Base-by-base conservation (phyloP, 2,797 vertebrate genomes). In the Aphelocoma californica region DNA sequence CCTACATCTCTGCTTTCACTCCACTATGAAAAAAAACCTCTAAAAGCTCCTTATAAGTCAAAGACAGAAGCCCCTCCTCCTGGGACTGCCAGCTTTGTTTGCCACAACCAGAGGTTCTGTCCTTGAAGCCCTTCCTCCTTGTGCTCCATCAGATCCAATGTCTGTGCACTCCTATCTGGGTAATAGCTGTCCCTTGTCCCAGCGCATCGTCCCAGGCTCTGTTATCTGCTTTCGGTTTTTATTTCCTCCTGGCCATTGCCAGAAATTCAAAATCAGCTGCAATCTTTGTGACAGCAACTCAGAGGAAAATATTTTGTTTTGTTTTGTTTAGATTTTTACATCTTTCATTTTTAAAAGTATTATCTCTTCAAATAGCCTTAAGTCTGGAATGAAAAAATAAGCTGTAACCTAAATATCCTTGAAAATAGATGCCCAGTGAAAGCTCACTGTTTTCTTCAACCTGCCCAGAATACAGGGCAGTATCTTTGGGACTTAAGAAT, bases 121-220 rank as follows among this genome's bases (percentile, higher is more conserved):
- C 26, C 42, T 14, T 31, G 61, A 74, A 81, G 40, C 20, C 61
- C 18, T 47, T 82, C 15, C 36, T 25, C 34, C 28, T 12, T 29
- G 31, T n/a, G n/a, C 13, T 61, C 19, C 50, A 24, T 5, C 26
- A 24, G 42, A n/a, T 16, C 25, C 25, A 16, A 4, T 4, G 4
- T 19, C 42, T 71, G 29, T 18, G 20, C 38, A 6, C 14, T 75
- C 67, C 36, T 1, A 1, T 21, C 26, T 16, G 7, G 10, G 60
- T 14, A 57, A 73, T 1, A 61, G 10, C 12, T 24, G 14, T 16
- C 28, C 67, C 32, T 29, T 20, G 10, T 38, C 28, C 31, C 29
- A 53, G 5, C 0, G 0, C 2, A 0, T 9, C 7, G 2, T 75
- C 47, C 42, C 19, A 79, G 47, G 5, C 9, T 14, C 11, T 0